phyloP scores from a whole-genome alignment of 1,140 invertebrate species.

The Danaus plexippus region DNA sequence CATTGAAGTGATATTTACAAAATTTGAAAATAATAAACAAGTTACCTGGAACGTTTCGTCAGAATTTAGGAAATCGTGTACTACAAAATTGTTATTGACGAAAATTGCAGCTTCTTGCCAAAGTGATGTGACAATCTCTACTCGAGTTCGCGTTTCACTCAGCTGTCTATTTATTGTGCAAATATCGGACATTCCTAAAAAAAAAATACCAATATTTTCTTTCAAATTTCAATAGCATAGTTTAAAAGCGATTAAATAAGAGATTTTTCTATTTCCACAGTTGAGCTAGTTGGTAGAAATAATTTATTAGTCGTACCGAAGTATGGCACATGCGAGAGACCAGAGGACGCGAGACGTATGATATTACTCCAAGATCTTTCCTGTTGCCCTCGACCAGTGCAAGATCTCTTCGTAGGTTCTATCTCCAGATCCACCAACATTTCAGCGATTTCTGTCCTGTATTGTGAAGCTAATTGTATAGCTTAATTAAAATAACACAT shows the following conservation, averaged over 20 bases:
- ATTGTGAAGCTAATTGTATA: too few relatives aligned
- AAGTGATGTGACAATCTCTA: conserved; percentile 48
- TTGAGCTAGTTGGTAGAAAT: too few relatives aligned
- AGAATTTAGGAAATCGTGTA: conserved; percentile 36
- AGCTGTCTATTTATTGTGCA: conserved; percentile 51
- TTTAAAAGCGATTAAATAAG: too few relatives aligned
- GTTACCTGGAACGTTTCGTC: conserved; percentile 46
- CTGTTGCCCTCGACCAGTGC: conserved; percentile 44
- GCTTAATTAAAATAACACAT: too few relatives aligned
- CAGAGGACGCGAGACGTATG: too few relatives aligned
- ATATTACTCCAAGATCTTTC: conserved; percentile 7
- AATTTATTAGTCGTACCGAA: too few relatives aligned
- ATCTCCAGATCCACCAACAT: conserved; percentile 45
- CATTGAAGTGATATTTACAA: not conserved
- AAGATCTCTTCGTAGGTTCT: conserved; percentile 29
- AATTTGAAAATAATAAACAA: conserved; percentile 3
- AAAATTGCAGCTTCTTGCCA: conserved; percentile 53
- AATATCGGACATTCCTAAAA: conserved; percentile 42
- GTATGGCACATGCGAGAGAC: too few relatives aligned
- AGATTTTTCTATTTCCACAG: too few relatives aligned
- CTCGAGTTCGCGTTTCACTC: conserved; percentile 43
- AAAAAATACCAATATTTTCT: not conserved
- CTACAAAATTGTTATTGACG: conserved; percentile 54
- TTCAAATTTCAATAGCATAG: not conserved
- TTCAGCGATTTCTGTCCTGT: conserved; percentile 41